Base-by-base conservation (phyloP, 2,113 vertebrate genomes). In the Periophthalmus modestus region DNA sequence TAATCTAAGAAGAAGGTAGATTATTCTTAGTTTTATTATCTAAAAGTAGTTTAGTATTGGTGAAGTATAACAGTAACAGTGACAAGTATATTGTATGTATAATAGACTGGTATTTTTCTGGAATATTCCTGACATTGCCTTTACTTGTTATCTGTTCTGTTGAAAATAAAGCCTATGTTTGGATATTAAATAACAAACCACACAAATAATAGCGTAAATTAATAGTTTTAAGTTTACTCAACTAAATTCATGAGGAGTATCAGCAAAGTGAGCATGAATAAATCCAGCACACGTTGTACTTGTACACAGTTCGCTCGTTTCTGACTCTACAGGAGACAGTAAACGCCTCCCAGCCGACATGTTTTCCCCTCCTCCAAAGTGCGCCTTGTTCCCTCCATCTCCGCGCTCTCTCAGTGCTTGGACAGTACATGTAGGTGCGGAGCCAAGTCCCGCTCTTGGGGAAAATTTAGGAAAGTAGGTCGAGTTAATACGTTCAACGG, bases 291-390 rank as follows among this genome's bases (percentile, higher is more conserved):
- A 9, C 28, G 28, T 19, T 57, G 24, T 19, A 18, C 2, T 39
- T 47, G 14, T 52, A 55, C 13, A 0, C 19, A 36, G 15, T 19
- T 19, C 5, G 33, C 61, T 11, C 16, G 7, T 21, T 13, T 67
- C 0, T 2, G 81, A 83, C 23, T 0, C 50, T 0, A 5, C 2
- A 0, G 7, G 12, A 18, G 43, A 12, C 68, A 0, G 0, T 89
- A 84, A 90, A 91, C 62, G 87, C 16, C 5, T 71, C 91, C 55
- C 72, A 59, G 33, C 69, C 69, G 84, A 76, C 85, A 82, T 85
- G 77, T 85, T 85, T 24, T 34, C 73, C 75, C 86, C 77, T 83
- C 85, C 83, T 85, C 83, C 83, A 72, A 48, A 52, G 76, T 75
- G 76, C 57, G 75, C 77, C 89, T 83, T 23, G 68, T 78, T 74